Percentiles rank a stretch among this genome's conserved stretches.
phyloP scores from a whole-genome alignment of 1,140 invertebrate genomes.

The Probaryconus sp. region DNA sequence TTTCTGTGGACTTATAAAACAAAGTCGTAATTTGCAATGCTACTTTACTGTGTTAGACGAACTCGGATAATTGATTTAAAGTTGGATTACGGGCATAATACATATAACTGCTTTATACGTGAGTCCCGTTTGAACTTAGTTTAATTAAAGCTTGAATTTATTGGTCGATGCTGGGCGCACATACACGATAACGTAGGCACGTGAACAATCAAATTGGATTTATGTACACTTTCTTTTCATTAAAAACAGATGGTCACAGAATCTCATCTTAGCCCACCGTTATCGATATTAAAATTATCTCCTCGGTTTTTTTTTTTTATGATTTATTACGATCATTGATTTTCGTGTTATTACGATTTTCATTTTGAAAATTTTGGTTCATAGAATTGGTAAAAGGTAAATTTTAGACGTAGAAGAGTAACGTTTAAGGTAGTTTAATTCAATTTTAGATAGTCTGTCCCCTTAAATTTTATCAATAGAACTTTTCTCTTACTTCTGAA shows the following conservation, averaged over 20 bases:
- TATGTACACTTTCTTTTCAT: conserved; percentile 40
- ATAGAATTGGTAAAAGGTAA: too few relatives aligned
- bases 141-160: conserved; percentile 77
- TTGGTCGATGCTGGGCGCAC: conserved; percentile 64
- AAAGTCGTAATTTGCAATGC: conserved; percentile 49
- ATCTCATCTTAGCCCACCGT: conserved; percentile 17
- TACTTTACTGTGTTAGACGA: conserved; percentile 45
- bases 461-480: too few relatives aligned
- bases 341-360: too few relatives aligned
- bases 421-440: too few relatives aligned
- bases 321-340: conserved; percentile 25
- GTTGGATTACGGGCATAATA: conserved; percentile 72
- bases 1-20: conserved; percentile 42
- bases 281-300: conserved; percentile 33
- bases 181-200: conserved; percentile 55
- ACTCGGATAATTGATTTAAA: conserved; percentile 75
- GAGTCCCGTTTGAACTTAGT: conserved; percentile 74
- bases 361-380: too few relatives aligned
- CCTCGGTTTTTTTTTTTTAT: conserved; percentile 25
- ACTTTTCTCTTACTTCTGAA: too few relatives aligned
- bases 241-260: conserved; percentile 26
- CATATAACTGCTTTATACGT: conserved; percentile 70
- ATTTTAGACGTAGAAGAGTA: too few relatives aligned
- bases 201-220: conserved; percentile 51
- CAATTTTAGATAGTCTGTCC: too few relatives aligned